Base-by-base conservation (phyloP, 2,888 invertebrate species). In the Lobophora halterata region DNA sequence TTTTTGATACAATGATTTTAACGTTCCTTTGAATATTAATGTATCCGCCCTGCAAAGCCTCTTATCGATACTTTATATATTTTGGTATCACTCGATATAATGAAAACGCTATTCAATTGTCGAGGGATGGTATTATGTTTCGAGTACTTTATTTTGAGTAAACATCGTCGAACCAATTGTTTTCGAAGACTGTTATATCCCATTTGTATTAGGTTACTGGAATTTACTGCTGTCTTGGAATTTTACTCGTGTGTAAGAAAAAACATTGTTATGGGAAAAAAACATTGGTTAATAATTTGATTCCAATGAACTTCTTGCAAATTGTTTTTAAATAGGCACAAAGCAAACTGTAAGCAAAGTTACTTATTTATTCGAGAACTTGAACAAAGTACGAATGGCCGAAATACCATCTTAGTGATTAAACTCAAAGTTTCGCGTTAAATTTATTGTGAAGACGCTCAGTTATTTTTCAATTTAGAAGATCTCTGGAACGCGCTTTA, bases 381-480 rank as follows among this genome's bases (percentile, higher is more conserved):
- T 61, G 60, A 67, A 69, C 66, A 66, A 67, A 59, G 66, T 64
- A 64, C 61, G 62, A 74, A 70, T 65, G 62, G 61, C 71, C 65
- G 46, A 65, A 71, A 73, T 71, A 65, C 72, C 70, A 60, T 59
- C 60, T 61, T 58, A 64, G 59, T 67, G 71, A 72, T 73, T 74
- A 72, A 70, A 68, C 51, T 47, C 48, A 40, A 78, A 79, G 67
- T 76, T 78, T 69, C 41, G 49, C 52, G 52, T 61, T 58, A 67
- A 77, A 80, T 80, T 81, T 78, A 80, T 78, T 52, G 65, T 65
- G 47, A 57, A 65, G 66, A 72, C 72, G 75, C 74, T 74, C 71
- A 82, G 82, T 79, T 83, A 83, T 83, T 83, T 83, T 83, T 82
- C 82, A 83, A 82, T 82, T 82, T 79, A 72, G 70, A 59, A 61